A percentile compares a stretch with the other conserved stretches of the same genome.
Evolutionary conservation across 2,888 invertebrate genomes (phyloP).

Genomic region (Cheilosia impressa): DNA sequence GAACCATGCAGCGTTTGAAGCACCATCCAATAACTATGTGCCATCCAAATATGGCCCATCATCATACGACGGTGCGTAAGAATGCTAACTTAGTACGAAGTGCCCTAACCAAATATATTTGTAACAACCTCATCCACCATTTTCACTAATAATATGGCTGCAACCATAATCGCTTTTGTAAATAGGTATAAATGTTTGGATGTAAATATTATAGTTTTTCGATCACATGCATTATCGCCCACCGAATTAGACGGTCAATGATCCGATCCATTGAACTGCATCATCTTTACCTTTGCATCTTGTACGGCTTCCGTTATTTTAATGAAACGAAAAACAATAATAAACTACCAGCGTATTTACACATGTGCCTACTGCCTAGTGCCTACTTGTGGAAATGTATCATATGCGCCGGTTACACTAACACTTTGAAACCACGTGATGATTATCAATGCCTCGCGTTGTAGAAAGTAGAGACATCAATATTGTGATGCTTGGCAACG

Average conservation of each 20-base stretch:
- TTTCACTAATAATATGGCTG: conserved; percentile 30
- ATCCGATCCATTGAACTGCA: conserved; percentile 68
- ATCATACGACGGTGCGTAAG: conserved; percentile 81
- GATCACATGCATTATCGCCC: conserved; percentile 64
- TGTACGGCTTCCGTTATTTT: conserved; percentile 39
- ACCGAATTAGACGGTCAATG: conserved; percentile 43
- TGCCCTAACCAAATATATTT: conserved; percentile 15
- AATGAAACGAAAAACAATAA: neutral
- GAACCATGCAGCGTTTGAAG: conserved; percentile 82
- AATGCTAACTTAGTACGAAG: conserved; percentile 5
- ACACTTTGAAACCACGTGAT: conserved; percentile 32
- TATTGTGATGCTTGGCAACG: conserved; percentile 37
- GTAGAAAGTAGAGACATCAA: conserved; percentile 67
- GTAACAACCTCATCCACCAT: conserved; percentile 22
- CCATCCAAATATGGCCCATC: conserved; percentile 80
- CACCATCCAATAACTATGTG: conserved; percentile 81
- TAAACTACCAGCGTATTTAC: conserved; percentile 3
- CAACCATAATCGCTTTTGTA: conserved; percentile 45
- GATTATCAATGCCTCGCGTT: conserved; percentile 65
- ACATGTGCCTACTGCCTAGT: neutral
- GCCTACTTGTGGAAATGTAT: neutral
- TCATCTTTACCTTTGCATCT: conserved; percentile 34
- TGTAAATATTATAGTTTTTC: conserved; percentile 17
- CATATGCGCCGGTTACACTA: conserved; percentile 24
- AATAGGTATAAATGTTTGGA: conserved; percentile 38